Percentiles rank a stretch among this genome's conserved stretches.
phyloP scores from a whole-genome alignment of 2,888 invertebrate species.

The Diarsia brunnea region DNA sequence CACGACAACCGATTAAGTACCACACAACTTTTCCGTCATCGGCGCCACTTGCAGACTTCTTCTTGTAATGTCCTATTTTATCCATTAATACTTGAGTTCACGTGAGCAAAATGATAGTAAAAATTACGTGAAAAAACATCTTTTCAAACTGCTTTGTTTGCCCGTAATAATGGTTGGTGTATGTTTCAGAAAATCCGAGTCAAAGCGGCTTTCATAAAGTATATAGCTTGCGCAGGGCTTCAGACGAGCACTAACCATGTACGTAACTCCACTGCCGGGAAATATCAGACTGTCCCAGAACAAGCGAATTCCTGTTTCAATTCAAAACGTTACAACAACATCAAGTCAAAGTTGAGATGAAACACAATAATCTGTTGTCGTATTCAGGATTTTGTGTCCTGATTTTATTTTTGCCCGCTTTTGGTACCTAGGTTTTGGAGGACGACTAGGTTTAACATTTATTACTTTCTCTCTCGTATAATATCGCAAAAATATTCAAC shows the following conservation, averaged over 20 bases:
- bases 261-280: conserved; percentile 15
- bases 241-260: conserved; percentile 17
- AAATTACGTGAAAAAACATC: background rate
- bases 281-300: conserved; percentile 37
- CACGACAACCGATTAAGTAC: too few relatives aligned
- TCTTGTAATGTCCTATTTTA: too few relatives aligned
- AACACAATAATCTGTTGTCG: conserved; percentile 43
- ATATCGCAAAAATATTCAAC: conserved; percentile 35
- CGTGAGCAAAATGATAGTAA: background rate
- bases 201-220: conserved; percentile 28
- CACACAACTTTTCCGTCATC: too few relatives aligned
- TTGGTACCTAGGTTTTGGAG: conserved; percentile 20
- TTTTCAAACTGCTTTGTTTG: background rate
- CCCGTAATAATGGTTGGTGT: background rate
- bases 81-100: background rate
- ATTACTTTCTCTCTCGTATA: conserved; percentile 9
- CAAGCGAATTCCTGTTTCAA: conserved; percentile 45
- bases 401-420: conserved; percentile 39
- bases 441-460: conserved; percentile 20
- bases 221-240: conserved; percentile 8
- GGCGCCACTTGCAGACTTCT: too few relatives aligned
- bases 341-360: conserved; percentile 44
- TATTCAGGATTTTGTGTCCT: conserved; percentile 28
- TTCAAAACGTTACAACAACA: conserved; percentile 47
- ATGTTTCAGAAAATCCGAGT: conserved; percentile 20